A percentile compares a stretch with the other conserved stretches of the same genome.
These are phyloP conservation scores for Helogale parvula DNA, from an alignment of 2,113 vertebrate genomes.

Conservation along the genomic window DNA sequence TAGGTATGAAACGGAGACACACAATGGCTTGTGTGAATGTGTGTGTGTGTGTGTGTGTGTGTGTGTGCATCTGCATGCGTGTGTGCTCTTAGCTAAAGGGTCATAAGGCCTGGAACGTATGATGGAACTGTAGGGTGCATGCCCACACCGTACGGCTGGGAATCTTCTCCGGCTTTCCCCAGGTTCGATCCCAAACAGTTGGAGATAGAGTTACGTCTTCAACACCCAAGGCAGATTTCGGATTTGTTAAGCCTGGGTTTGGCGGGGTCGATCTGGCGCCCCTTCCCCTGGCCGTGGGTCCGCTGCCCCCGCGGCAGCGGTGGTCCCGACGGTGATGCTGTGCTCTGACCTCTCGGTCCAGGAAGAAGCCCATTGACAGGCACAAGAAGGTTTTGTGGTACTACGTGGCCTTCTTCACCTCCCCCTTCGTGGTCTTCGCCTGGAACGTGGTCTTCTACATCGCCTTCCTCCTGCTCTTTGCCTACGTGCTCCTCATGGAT, in stretches of 20 bases:
- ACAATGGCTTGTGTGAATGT: accelerated
- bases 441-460: slow-evolving; percentile 97
- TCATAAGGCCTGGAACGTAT: accelerated
- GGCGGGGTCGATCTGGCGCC: accelerated
- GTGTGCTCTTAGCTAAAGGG: neutral
- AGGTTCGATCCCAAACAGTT: neutral
- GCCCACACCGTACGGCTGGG: accelerated
- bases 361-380: slow-evolving; percentile 87
- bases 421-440: slow-evolving; percentile 96
- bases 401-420: slow-evolving; percentile 90
- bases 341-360: neutral
- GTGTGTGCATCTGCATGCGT: neutral
- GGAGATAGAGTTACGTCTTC: neutral
- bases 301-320: accelerated
- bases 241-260: neutral
- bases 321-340: accelerated
- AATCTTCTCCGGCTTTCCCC: neutral
- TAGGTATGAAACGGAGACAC: slow-evolving; percentile 85
- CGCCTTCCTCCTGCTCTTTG: slow-evolving; percentile 94
- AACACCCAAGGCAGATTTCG: accelerated
- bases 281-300: accelerated
- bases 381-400: slow-evolving; percentile 83
- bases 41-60: neutral
- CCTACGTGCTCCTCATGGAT: slow-evolving; percentile 94
- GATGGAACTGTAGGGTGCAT: no score